Conservation (phyloP, 1,140 invertebrate species). For the Philotrypesis tridentata region DNA sequence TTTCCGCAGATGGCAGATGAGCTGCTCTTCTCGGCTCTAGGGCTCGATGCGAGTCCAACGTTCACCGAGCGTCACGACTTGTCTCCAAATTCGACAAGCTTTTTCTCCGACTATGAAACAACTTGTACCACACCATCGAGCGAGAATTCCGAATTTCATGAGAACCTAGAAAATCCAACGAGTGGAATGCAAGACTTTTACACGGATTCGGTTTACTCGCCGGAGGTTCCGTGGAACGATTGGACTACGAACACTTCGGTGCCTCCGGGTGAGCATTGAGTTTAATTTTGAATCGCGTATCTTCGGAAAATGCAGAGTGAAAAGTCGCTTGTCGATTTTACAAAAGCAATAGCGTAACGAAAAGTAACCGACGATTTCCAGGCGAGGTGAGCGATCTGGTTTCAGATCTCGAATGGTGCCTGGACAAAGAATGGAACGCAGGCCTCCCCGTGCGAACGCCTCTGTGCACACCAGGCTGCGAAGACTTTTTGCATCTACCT, state of each 20-base stretch:
- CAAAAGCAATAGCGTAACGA: background rate
- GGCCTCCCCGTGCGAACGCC: slow-evolving; percentile 70
- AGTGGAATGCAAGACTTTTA: slow-evolving; percentile 60
- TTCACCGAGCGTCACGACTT: slow-evolving; percentile 55
- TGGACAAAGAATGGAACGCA: slow-evolving; percentile 66
- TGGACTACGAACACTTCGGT: slow-evolving; percentile 60
- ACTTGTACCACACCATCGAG: slow-evolving; percentile 60
- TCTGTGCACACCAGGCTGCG: slow-evolving; percentile 71
- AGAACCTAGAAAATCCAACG: slow-evolving; percentile 49
- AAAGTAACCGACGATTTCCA: background rate
- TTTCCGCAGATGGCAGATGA: slow-evolving; percentile 68
- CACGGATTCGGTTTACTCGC: slow-evolving; percentile 64
- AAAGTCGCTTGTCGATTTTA: background rate
- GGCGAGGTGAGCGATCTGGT: slow-evolving; percentile 66
- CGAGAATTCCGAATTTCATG: slow-evolving; percentile 59
- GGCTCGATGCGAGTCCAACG: slow-evolving; percentile 60
- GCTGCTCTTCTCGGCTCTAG: slow-evolving; percentile 67
- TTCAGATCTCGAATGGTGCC: slow-evolving; percentile 69
- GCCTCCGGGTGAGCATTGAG: slow-evolving; percentile 48
- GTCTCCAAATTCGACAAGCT: slow-evolving; percentile 48
- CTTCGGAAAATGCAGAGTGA: background rate
- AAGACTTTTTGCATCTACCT: slow-evolving; percentile 69
- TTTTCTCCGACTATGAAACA: slow-evolving; percentile 62
- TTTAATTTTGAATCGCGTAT: background rate
- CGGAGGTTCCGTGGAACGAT: slow-evolving; percentile 66